Conservation (phyloP, 1,140 invertebrate species). For the Homalodisca vitripennis region DNA sequence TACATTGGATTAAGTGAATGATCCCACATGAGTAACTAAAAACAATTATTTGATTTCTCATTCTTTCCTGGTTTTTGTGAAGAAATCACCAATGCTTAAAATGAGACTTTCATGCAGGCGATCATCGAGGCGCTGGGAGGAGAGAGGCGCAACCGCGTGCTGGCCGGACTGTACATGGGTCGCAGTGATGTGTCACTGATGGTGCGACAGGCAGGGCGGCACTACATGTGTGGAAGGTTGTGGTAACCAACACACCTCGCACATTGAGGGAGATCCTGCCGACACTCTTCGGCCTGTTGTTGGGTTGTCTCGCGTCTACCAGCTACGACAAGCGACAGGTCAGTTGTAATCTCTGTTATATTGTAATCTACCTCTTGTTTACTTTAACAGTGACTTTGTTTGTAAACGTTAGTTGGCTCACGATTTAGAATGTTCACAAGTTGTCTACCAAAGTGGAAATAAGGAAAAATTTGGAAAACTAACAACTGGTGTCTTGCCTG, state of each 20-base stretch:
- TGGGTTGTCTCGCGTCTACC: slow-evolving; percentile 92
- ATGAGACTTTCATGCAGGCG: slow-evolving; percentile 59
- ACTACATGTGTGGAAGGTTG: slow-evolving; percentile 96
- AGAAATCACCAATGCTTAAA: no score
- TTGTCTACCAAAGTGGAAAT: not conserved
- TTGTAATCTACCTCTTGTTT: not conserved
- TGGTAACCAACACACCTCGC: slow-evolving; percentile 94
- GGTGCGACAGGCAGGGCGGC: slow-evolving; percentile 97
- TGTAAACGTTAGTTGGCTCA: not conserved
- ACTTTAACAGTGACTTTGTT: not conserved
- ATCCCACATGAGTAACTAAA: no score
- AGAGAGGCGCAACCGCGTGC: slow-evolving; percentile 87
- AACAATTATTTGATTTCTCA: no score
- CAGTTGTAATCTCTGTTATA: not conserved
- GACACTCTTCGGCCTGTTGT: slow-evolving; percentile 86
- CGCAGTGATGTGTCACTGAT: slow-evolving; percentile 94
- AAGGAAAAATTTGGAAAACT: no score
- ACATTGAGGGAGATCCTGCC: slow-evolving; percentile 96
- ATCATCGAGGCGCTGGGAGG: slow-evolving; percentile 86
- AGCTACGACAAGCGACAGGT: slow-evolving; percentile 93
- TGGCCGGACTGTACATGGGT: slow-evolving; percentile 97
- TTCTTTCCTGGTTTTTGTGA: no score
- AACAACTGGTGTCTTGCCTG: no score
- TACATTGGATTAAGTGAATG: no score
- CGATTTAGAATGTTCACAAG: not conserved